Evolutionary conservation across 2,888 invertebrate genomes (phyloP).

Genomic region (Microplitis manilae): DNA sequence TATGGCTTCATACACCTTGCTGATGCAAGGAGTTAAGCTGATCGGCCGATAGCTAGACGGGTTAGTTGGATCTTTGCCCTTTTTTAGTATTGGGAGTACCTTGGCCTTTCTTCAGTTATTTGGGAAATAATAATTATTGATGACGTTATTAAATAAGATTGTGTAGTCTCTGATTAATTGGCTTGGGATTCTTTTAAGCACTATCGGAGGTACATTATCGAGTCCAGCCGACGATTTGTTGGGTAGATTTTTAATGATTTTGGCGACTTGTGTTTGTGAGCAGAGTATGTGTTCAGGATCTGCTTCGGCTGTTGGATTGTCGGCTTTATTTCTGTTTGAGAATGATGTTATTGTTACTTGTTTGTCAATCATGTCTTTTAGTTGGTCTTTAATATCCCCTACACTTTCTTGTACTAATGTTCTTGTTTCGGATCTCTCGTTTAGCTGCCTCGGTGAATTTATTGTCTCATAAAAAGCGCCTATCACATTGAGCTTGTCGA

Average conservation of each 20-base stretch:
- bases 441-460: background rate
- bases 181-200: slow-evolving; percentile 39
- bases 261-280: background rate
- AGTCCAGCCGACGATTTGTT: slow-evolving; percentile 38
- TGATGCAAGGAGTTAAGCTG: slow-evolving; percentile 11
- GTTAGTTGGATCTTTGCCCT: slow-evolving; percentile 34
- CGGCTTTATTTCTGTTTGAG: background rate
- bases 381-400: too few relatives aligned
- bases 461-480: background rate
- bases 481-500: background rate
- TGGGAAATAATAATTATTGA: slow-evolving; percentile 43
- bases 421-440: too few relatives aligned
- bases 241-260: slow-evolving; percentile 22
- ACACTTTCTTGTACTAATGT: too few relatives aligned
- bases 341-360: background rate
- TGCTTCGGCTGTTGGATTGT: background rate
- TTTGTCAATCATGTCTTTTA: too few relatives aligned
- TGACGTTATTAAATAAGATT: slow-evolving; percentile 42
- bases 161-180: slow-evolving; percentile 31
- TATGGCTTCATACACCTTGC: slow-evolving; percentile 25
- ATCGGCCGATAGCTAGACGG: slow-evolving; percentile 41
- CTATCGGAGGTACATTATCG: slow-evolving; percentile 38
- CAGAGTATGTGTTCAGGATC: background rate
- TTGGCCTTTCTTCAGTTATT: slow-evolving; percentile 43
- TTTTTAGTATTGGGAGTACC: too few relatives aligned